phyloP scores from a whole-genome alignment of 2,888 invertebrate species.

The Acleris literana region DNA sequence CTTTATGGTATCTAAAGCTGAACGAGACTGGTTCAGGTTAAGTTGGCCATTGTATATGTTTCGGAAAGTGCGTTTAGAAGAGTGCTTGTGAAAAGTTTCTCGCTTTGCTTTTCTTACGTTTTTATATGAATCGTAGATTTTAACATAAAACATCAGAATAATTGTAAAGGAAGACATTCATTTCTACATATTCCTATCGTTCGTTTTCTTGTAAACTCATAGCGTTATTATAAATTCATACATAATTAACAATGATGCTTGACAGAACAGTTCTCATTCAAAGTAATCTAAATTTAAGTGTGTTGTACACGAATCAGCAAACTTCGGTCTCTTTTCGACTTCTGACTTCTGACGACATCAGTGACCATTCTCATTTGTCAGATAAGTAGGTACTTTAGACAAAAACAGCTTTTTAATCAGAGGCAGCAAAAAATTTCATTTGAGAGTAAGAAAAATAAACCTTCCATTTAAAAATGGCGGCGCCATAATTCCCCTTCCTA shows the following conservation, averaged over 20 bases:
- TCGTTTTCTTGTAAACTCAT: no score
- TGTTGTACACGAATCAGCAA: no score
- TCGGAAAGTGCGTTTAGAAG: constrained; percentile 51
- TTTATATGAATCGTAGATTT: neutral
- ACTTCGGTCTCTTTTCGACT: no score
- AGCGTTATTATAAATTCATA: no score
- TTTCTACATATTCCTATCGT: no score
- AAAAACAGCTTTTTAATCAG: neutral
- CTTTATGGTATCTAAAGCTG: neutral
- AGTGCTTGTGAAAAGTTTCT: constrained; percentile 28
- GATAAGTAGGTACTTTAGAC: neutral
- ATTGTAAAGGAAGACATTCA: no score
- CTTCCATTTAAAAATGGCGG: constrained; percentile 25
- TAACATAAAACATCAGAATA: no score
- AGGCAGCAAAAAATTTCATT: neutral
- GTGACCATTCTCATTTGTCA: no score
- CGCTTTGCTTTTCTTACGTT: constrained; percentile 12
- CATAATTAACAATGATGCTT: no score
- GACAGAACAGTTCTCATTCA: no score
- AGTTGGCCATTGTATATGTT: constrained; percentile 48
- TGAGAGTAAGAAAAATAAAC: constrained; percentile 12
- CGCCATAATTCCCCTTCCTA: constrained; percentile 58
- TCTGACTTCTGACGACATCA: no score
- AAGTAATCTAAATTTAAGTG: no score
- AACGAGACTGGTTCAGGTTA: constrained; percentile 41